These are phyloP conservation scores for Bufotes viridis DNA, from an alignment of 2,797 vertebrate species.

Conservation along the genomic window DNA sequence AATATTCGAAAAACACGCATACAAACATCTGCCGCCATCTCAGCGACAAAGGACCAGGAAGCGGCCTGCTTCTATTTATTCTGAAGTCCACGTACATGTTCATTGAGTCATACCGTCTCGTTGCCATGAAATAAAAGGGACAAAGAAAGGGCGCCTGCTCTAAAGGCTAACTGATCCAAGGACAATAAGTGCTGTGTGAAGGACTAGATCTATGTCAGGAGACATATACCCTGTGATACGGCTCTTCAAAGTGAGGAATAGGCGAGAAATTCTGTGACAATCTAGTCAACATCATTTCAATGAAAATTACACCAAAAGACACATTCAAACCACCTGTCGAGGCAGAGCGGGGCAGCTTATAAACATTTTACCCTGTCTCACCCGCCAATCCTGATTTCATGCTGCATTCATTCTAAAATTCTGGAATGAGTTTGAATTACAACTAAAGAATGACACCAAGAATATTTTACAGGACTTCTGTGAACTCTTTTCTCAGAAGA, in stretches of 20 bases:
- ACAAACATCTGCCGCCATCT: constrained; percentile 53
- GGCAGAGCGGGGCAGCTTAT: neutral
- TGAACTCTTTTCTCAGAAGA: neutral
- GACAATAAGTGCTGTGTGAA: neutral
- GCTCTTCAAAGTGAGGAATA: neutral
- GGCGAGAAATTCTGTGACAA: neutral
- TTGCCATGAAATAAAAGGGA: neutral
- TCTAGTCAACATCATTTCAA: neutral
- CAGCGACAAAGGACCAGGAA: neutral
- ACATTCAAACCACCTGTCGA: constrained; percentile 37
- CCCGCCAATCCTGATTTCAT: constrained; percentile 45
- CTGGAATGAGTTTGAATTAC: constrained; percentile 20
- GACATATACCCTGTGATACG: neutral
- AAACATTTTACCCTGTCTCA: constrained; percentile 8
- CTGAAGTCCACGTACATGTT: neutral
- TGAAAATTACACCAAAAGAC: constrained; percentile 9
- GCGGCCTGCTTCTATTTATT: neutral
- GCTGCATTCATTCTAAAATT: constrained; percentile 24
- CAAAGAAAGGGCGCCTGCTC: neutral
- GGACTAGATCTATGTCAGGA: neutral
- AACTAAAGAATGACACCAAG: neutral
- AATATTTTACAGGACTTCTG: constrained; percentile 6
- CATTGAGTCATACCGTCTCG: neutral
- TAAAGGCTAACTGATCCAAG: constrained; percentile 7
- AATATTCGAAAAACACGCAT: constrained; percentile 54